These are phyloP conservation scores for Stichopus chloronotus DNA, from an alignment of 35 echinoderm and acorn worm species.

Conservation along the genomic window DNA sequence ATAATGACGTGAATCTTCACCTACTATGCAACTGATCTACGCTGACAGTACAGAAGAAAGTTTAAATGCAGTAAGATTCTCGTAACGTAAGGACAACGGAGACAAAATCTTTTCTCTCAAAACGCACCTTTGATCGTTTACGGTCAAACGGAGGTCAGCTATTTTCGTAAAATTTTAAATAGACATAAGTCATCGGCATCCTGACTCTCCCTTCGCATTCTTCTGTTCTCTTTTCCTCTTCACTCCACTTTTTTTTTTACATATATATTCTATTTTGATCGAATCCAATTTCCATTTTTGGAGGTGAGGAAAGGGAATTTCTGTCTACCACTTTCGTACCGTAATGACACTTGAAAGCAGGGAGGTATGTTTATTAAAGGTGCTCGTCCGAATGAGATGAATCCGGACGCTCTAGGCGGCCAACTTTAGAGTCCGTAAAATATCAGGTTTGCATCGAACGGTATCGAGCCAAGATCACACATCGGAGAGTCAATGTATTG, in stretches of 20 bases:
- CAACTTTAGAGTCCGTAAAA: neutral
- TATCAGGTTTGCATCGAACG: conserved; percentile 45
- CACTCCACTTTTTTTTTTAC: no score
- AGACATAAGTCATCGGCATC: neutral
- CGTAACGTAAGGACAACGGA: no score
- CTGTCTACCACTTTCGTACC: neutral
- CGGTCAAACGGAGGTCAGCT: neutral
- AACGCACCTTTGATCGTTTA: neutral
- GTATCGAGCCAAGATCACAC: neutral
- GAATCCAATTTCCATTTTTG: neutral
- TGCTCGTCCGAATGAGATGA: neutral
- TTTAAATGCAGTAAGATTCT: no score
- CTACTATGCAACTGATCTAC: no score
- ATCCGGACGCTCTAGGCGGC: neutral
- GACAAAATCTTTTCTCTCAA: no score
- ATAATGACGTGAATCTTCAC: no score
- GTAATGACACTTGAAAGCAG: neutral
- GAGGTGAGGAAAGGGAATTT: conserved; percentile 4
- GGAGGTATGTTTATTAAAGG: neutral
- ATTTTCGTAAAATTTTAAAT: neutral
- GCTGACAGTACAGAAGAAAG: no score
- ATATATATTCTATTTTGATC: neutral
- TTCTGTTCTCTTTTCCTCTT: no score
- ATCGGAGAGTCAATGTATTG: no score
- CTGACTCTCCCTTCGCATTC: no score